phyloP scores from a whole-genome alignment of 2,797 vertebrate genomes.

The Naso thynnoides region DNA sequence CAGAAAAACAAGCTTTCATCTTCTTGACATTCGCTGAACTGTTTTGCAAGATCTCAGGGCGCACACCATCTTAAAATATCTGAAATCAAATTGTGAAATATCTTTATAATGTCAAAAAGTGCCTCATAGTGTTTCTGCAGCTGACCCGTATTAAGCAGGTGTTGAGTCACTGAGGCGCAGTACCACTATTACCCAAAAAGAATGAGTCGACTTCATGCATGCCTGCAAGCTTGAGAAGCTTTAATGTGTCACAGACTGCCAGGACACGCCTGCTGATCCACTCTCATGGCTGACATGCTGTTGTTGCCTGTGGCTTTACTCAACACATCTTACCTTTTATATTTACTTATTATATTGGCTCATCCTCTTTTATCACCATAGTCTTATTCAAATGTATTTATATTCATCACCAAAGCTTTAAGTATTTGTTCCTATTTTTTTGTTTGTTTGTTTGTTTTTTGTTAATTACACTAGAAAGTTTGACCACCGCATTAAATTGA shows the following conservation, averaged over 20 bases:
- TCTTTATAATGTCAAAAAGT: background rate
- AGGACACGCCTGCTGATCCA: constrained; percentile 49
- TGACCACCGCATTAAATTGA: too few relatives aligned
- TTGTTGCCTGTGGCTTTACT: constrained; percentile 12
- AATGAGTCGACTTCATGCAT: constrained; percentile 62
- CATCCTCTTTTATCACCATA: background rate
- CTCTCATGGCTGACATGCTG: constrained; percentile 27
- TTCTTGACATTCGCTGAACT: background rate
- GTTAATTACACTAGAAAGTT: background rate
- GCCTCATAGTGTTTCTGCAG: constrained; percentile 29
- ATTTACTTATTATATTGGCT: background rate
- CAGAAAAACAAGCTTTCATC: background rate
- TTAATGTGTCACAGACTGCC: constrained; percentile 53
- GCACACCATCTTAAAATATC: background rate
- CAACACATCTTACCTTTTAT: constrained; percentile 21
- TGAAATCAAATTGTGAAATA: constrained; percentile 6
- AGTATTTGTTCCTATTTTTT: background rate
- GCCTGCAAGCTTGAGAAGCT: constrained; percentile 55
- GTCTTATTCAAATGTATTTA: background rate
- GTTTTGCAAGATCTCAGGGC: background rate
- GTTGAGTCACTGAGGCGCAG: constrained; percentile 41
- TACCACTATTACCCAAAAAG: constrained; percentile 39
- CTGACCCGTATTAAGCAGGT: constrained; percentile 44
- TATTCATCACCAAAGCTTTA: background rate
- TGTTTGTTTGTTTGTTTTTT: background rate